Percentiles rank a stretch among this genome's conserved stretches.
phyloP scores from a whole-genome alignment of 2,888 invertebrate genomes.

The Hydropsyche betteni region DNA sequence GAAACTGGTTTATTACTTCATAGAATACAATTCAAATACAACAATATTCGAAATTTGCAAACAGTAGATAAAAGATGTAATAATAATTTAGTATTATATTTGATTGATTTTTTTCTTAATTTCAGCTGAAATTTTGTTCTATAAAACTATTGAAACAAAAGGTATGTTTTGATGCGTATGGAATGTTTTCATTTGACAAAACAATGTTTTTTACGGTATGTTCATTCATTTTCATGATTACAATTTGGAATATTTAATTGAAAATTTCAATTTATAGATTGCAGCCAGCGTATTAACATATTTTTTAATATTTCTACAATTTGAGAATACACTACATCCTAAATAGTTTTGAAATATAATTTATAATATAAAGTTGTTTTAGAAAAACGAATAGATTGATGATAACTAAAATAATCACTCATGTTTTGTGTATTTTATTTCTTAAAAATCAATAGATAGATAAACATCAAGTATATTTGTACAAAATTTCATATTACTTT shows the following conservation, averaged over 20 bases:
- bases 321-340: slow-evolving; percentile 46
- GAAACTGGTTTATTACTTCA: slow-evolving; percentile 40
- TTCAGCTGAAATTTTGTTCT: slow-evolving; percentile 55
- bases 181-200: slow-evolving; percentile 59
- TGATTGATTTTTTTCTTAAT: slow-evolving; percentile 14
- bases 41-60: not conserved
- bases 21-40: slow-evolving; percentile 38
- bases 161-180: slow-evolving; percentile 58
- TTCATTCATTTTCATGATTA: not conserved
- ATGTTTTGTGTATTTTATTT: too few species aligned
- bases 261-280: slow-evolving; percentile 54
- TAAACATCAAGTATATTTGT: too few species aligned
- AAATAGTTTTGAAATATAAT: not conserved
- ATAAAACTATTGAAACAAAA: slow-evolving; percentile 57
- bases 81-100: slow-evolving; percentile 29
- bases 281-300: slow-evolving; percentile 59
- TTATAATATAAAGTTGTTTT: not conserved
- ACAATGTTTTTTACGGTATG: slow-evolving; percentile 59
- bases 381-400: too few species aligned
- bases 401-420: too few species aligned
- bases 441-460: too few species aligned
- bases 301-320: slow-evolving; percentile 59
- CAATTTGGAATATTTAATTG: not conserved
- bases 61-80: slow-evolving; percentile 20
- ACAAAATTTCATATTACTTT: too few species aligned